phyloP scores from a whole-genome alignment of 2,797 vertebrate genomes.

The Pogonophryne albipinna region DNA sequence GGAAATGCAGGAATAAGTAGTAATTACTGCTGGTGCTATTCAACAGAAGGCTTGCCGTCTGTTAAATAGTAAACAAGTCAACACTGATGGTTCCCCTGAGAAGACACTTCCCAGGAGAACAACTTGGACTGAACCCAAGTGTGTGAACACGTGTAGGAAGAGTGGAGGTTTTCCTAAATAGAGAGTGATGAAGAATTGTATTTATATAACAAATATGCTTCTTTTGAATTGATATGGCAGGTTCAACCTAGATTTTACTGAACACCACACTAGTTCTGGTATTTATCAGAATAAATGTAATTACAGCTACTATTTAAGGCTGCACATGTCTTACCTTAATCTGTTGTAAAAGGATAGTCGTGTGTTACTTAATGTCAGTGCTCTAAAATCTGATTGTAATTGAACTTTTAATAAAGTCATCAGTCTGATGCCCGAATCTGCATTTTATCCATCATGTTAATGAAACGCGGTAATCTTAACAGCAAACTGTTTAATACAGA shows the following conservation, averaged over 20 bases:
- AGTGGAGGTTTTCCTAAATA: background rate
- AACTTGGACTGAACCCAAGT: constrained; percentile 3
- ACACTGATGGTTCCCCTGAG: background rate
- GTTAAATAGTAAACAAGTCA: constrained; percentile 8
- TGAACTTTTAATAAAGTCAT: background rate
- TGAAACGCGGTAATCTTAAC: constrained; percentile 17
- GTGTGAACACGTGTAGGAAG: background rate
- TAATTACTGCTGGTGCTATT: background rate
- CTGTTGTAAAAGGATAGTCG: background rate
- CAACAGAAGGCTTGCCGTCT: constrained; percentile 2
- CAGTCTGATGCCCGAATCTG: background rate
- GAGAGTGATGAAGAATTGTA: background rate
- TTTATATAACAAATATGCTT: background rate
- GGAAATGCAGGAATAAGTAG: background rate
- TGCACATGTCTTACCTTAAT: background rate
- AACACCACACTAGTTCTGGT: background rate
- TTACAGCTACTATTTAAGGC: background rate
- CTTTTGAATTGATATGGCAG: background rate
- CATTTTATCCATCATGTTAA: constrained; percentile 28
- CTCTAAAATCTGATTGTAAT: background rate
- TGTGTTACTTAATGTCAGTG: background rate
- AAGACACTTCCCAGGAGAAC: constrained; percentile 1
- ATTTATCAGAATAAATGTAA: background rate
- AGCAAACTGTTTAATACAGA: constrained; percentile 16
- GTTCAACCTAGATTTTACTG: background rate